Conservation (phyloP, 2,113 vertebrate genomes). For the Nothobranchius furzeri region DNA sequence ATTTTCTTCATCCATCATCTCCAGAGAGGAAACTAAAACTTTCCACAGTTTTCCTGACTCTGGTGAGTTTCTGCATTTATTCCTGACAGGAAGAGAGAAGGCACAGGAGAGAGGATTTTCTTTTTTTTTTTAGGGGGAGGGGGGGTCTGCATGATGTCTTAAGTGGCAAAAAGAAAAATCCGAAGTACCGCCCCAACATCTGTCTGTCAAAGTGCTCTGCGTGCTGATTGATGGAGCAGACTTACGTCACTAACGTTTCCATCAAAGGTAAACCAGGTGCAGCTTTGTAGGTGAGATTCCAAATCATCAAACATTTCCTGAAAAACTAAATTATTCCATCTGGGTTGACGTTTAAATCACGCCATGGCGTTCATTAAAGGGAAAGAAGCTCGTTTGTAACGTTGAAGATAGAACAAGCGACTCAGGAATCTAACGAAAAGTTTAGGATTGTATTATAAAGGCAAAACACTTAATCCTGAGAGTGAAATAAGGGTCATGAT, state of each 20-base stretch:
- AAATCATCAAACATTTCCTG: too few species aligned
- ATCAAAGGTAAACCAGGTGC: constrained; percentile 37
- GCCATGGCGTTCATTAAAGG: too few species aligned
- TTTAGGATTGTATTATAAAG: background rate
- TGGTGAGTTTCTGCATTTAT: constrained; percentile 63
- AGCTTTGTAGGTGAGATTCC: too few species aligned
- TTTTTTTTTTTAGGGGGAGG: background rate
- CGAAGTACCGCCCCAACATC: constrained; percentile 77
- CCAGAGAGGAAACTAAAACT: constrained; percentile 44
- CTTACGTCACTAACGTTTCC: constrained; percentile 76
- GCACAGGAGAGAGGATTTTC: constrained; percentile 1
- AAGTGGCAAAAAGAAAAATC: constrained; percentile 61
- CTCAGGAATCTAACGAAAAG: background rate
- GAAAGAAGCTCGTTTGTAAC: too few species aligned
- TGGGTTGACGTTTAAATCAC: too few species aligned
- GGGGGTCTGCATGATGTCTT: constrained; percentile 3
- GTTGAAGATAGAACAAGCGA: background rate
- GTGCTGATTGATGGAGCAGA: constrained; percentile 71
- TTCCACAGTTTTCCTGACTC: constrained; percentile 19
- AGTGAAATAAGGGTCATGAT: too few species aligned
- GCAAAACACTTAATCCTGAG: too few species aligned
- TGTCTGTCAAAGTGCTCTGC: constrained; percentile 70
- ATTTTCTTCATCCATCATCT: constrained; percentile 6
- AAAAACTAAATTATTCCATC: too few species aligned
- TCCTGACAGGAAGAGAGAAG: constrained; percentile 8